Evolutionary conservation across 23 tunicate genomes (phyloP).

Genomic region (Pegea sp.): DNA sequence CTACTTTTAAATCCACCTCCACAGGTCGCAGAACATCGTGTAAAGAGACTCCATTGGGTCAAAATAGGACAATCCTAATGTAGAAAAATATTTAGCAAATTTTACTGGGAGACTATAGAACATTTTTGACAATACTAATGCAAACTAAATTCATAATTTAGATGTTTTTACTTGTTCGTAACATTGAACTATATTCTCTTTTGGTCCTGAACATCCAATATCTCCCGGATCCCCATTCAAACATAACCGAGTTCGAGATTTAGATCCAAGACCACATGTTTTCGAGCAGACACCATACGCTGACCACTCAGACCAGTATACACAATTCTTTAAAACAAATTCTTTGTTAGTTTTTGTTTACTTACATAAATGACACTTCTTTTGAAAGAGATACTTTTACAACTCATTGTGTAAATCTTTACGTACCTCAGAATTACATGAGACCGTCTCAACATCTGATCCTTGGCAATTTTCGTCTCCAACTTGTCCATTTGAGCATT

Average conservation of each 20-base stretch:
- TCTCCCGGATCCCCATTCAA: constrained; percentile 13
- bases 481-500: constrained; percentile 17
- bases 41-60: constrained; percentile 15
- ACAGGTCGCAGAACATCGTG: constrained; percentile 13
- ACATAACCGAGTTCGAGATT: constrained; percentile 5
- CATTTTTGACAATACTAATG: no score
- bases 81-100: no score
- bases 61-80: constrained; percentile 19
- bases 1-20: constrained; percentile 20
- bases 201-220: constrained; percentile 8
- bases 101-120: no score
- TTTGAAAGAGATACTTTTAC: no score
- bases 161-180: no score
- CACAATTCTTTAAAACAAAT: no score
- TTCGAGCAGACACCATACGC: constrained; percentile 2
- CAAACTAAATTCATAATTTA: no score
- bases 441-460: neutral
- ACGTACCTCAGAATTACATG: constrained; percentile 13
- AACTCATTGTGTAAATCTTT: no score
- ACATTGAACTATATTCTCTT: constrained; percentile 1
- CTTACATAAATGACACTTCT: no score
- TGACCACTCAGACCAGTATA: constrained; percentile 9
- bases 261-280: constrained; percentile 10
- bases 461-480: constrained; percentile 31
- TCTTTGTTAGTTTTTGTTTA: no score